A percentile compares a stretch with the other conserved stretches of the same genome.
Evolutionary conservation across 2,113 vertebrate genomes (phyloP).

Genomic region (Notechis scutatus): DNA sequence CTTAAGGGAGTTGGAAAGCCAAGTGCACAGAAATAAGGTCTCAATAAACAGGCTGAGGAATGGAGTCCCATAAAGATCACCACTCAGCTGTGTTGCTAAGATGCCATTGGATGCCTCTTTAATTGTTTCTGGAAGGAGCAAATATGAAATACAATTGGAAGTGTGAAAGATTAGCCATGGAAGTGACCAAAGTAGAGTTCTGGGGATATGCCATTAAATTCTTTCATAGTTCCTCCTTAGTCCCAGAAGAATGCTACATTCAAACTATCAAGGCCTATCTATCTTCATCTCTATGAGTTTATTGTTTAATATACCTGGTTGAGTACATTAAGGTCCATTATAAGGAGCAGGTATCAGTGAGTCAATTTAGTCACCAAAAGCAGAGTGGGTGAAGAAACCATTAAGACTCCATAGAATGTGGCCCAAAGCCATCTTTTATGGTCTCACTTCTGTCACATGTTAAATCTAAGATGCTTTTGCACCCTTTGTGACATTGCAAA

Average conservation of each 20-base stretch:
- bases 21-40: not conserved
- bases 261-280: not conserved
- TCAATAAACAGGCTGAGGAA: not conserved
- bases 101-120: not conserved
- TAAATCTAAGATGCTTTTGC: not conserved
- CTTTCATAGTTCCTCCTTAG: not conserved
- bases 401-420: not conserved
- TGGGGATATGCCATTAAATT: not conserved
- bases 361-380: not conserved
- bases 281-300: not conserved
- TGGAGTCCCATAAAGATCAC: not conserved
- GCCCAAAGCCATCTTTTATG: not conserved
- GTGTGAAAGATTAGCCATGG: not conserved
- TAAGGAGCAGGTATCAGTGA: not conserved
- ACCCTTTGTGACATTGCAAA: not conserved
- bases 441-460: not conserved
- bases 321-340: not conserved
- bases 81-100: not conserved
- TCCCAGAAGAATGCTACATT: not conserved
- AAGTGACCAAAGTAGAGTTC: not conserved
- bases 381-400: not conserved
- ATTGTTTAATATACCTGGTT: not conserved
- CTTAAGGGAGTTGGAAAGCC: not conserved
- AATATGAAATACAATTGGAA: not conserved
- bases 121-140: not conserved